These are phyloP conservation scores for Procambarus virginalis DNA, from an alignment of 1,140 invertebrate species.

Conservation along the genomic window DNA sequence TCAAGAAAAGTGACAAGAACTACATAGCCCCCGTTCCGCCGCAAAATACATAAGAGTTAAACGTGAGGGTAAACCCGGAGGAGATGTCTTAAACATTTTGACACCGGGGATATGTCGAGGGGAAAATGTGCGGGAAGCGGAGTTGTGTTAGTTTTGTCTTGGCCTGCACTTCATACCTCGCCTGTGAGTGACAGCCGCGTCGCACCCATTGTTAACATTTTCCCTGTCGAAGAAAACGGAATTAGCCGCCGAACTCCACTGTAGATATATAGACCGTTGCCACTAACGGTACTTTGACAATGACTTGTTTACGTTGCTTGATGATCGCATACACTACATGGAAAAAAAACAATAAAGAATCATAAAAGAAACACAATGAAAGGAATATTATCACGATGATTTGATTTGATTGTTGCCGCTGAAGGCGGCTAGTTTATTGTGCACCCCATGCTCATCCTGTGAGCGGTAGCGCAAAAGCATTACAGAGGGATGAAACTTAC, in stretches of 20 bases:
- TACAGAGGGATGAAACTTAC: no score
- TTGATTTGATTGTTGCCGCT: no score
- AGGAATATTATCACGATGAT: no score
- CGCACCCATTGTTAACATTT: slow-evolving; percentile 54
- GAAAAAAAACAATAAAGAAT: no score
- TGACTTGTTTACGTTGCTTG: no score
- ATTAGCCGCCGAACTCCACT: slow-evolving; percentile 43
- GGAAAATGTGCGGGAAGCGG: slow-evolving; percentile 56
- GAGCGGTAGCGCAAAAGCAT: no score
- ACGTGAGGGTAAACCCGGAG: slow-evolving; percentile 34
- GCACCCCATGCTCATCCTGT: no score
- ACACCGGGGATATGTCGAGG: slow-evolving; percentile 57
- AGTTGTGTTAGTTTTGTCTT: slow-evolving; percentile 68
- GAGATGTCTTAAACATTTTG: slow-evolving; percentile 60
- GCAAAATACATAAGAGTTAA: slow-evolving; percentile 44
- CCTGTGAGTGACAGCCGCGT: slow-evolving; percentile 63
- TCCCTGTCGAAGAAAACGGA: slow-evolving; percentile 66
- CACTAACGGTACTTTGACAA: no score
- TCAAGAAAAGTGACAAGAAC: slow-evolving; percentile 35
- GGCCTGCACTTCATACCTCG: slow-evolving; percentile 62
- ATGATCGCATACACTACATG: no score
- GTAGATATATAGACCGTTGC: no score
- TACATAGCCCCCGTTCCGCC: slow-evolving; percentile 12
- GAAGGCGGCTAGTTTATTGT: no score
- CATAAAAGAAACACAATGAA: no score